Conservation (phyloP, 2,113 vertebrate genomes). For the Notothenia rossii region DNA sequence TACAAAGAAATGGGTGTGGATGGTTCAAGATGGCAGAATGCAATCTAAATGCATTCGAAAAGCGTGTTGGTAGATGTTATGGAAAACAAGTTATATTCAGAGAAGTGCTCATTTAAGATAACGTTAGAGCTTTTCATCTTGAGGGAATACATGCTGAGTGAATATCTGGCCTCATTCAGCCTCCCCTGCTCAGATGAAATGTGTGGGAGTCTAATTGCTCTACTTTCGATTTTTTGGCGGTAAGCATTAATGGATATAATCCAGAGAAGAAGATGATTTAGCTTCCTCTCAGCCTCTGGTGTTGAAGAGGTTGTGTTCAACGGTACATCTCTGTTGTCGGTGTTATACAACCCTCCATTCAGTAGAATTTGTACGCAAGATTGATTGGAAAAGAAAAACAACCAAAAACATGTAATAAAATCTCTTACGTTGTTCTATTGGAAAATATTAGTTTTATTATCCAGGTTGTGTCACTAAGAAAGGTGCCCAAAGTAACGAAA, state of each 20-base stretch:
- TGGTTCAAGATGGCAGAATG: not conserved
- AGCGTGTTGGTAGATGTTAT: not conserved
- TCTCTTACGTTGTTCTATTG: not conserved
- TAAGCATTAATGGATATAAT: constrained; percentile 1
- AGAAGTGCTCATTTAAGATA: not conserved
- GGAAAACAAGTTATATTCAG: too few relatives aligned
- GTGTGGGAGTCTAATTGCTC: constrained; percentile 1
- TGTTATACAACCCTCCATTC: not conserved
- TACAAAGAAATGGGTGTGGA: not conserved
- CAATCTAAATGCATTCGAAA: not conserved
- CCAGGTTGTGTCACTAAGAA: not conserved
- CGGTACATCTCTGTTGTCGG: not conserved
- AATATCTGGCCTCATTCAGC: not conserved
- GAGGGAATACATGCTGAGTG: not conserved
- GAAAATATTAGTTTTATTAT: not conserved
- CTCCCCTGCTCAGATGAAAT: constrained; percentile 1
- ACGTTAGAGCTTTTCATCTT: not conserved
- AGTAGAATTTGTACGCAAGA: not conserved
- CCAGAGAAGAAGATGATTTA: constrained; percentile 1
- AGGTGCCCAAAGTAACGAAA: not conserved
- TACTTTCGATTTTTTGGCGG: constrained; percentile 11
- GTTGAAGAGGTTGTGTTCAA: not conserved
- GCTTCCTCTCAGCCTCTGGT: not conserved
- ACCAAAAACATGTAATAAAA: not conserved
- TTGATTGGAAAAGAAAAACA: not conserved